Base-by-base conservation (phyloP, 2,113 vertebrate species). In the Egretta garzetta region DNA sequence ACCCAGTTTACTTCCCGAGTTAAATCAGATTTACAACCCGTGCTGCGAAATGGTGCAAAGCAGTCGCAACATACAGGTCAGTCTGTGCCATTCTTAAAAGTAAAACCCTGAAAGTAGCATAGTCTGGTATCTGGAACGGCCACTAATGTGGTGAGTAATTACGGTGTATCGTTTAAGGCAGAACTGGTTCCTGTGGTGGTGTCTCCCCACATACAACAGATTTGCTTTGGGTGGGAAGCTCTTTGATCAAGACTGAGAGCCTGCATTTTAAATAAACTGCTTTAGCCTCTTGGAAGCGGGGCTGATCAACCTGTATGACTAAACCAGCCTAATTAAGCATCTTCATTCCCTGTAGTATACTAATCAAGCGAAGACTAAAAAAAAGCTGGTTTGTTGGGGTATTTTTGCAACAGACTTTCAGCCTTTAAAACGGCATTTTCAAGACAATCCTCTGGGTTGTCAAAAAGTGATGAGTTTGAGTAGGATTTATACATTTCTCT, bases 141-240 rank as follows among this genome's bases (percentile, higher is more conserved):
- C 30, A 20, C 22, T 43, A 4, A 19, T 8, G 33, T 39, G 9
- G 2, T 2, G 12, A 32, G 26, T 20, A 41, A 19, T 22, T 39
- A 6, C 1, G 1, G 39, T 13, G 0, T 5, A 19, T 3, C 5
- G 2, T n/a, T 76, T 43, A 79, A 63, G 66, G 82, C 79, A 75
- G 20, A 88, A 32, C 35, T 5, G 20, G 45, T 35, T 73, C 47
- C 32, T 5, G 39, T 5, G 43, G 9, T 52, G 50, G 0, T 12
- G 27, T 8, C 18, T 47, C 32, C 22, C 27, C 45, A 3, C 20
- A 39, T 24, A 11, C 24, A 14, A 13, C 14, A 3, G 17, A 7
- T 50, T 75, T 45, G 18, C 24, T 27, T 23, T 8, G 50, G 14
- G 28, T 75, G 35, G 67, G 39, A 80, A 80, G 45, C 14, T 64